Evolutionary conservation across 2,113 vertebrate genomes (phyloP), one percentile per base, ranked within the genome.

Genomic region (Pyxicephalus adspersus): DNA sequence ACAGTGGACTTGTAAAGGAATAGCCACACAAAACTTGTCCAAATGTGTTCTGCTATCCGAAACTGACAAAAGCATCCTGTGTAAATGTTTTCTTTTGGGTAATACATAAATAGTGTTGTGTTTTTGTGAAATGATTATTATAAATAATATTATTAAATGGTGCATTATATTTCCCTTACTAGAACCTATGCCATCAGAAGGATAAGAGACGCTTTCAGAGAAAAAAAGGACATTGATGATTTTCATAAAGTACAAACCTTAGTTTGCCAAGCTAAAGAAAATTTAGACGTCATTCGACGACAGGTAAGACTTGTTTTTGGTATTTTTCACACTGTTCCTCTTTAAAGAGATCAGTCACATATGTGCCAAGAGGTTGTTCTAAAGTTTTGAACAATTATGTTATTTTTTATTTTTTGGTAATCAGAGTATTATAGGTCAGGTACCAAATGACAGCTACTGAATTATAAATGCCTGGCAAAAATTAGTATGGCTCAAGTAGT

Each of bases 151-250:
- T 45, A 13, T 45, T 45, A 15, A 3, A 2, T 20, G 19, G 9
- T 20, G 19, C 38, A 51, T 67, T 57, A 17, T 0, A 64, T 16
- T 83, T 83, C 1, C 20, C 61, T 72, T 86, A 85, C 77, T 87
- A 98, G 97, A 92, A 96, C 84, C 0, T 98, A 98, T 0, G 94
- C 97, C 66, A 77, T 98, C 85, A 92, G 94, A 85, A 94, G 94
- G 77, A 94, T 98, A 89, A 93, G 93, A 85, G 96, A 99, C 85
- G 94, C 95, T 84, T 98, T 99, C 91, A 94, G 93, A 91, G 95
- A 95, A 90, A 96, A 97, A 87, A 90, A 89, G 88, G 89, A 83
- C 19, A 31, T 96, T 66, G 71, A 90, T 20, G 95, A 98, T 86
- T 90, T 95, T 16, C 86, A 85, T 83, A 79, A 90, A 77, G 91